These are phyloP conservation scores for Distichodus sexfasciatus DNA, from an alignment of 2,797 vertebrate genomes.

Conservation along the genomic window DNA sequence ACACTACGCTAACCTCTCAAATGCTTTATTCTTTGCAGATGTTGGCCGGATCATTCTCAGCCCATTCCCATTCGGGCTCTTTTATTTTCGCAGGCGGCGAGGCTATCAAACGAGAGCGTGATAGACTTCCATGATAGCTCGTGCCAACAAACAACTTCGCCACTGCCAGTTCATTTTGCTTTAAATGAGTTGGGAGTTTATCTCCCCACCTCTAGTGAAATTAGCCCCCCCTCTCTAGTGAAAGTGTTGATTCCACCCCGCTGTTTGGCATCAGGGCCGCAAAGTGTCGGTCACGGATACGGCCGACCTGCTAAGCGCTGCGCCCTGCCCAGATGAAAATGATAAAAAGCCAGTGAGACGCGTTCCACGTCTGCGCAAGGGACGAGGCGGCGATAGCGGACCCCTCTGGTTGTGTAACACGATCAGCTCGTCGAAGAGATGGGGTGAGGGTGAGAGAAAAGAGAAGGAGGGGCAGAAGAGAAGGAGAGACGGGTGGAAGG, in stretches of 20 bases:
- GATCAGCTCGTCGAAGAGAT: constrained; percentile 64
- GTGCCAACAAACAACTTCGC: constrained; percentile 3
- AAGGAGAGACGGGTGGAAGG: background rate
- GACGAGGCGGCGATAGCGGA: constrained; percentile 65
- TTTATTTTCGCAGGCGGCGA: constrained; percentile 6
- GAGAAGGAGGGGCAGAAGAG: constrained; percentile 6
- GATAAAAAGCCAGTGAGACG: constrained; percentile 61
- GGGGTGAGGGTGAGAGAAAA: constrained; percentile 30
- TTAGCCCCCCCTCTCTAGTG: no score
- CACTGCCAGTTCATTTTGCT: background rate
- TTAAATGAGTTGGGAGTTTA: no score
- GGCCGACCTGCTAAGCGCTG: constrained; percentile 45
- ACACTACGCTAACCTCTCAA: background rate
- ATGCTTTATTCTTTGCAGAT: constrained; percentile 41
- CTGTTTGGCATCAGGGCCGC: constrained; percentile 58
- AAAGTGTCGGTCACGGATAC: no score
- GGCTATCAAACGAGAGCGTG: background rate
- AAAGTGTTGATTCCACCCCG: constrained; percentile 61
- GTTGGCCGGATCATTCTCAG: constrained; percentile 14
- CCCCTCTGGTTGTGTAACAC: constrained; percentile 75
- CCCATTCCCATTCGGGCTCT: background rate
- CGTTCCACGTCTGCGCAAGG: constrained; percentile 64
- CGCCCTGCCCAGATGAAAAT: constrained; percentile 61
- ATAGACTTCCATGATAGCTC: background rate
- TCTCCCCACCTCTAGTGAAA: no score